Evolutionary conservation across 2,797 vertebrate species (phyloP), one percentile per base, ranked within the genome.

Genomic region (Falco concolor): DNA sequence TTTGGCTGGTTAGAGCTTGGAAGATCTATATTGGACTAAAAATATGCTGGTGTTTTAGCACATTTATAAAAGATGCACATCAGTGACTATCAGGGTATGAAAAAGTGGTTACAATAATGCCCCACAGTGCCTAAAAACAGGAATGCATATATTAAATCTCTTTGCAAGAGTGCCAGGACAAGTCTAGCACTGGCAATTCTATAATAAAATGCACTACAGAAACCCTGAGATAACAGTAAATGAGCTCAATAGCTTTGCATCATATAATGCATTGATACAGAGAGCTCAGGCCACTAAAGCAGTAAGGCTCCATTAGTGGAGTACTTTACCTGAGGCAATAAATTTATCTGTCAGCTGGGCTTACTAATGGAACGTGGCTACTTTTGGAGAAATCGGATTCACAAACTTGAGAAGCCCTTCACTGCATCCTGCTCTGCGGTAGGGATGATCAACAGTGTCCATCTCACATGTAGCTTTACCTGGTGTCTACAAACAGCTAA

Each of bases 241-340:
- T 20, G 5, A 23, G 61, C 16, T 14, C 40, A 30, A 18, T 44
- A 54, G 3, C 13, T 84, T 84, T 87, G n/a, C 7, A 30, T 8
- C 8, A 4, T 42, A 7, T 5, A 64, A 17, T 1, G 1, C 9
- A 9, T 34, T 53, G 49, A 57, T 69, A 20, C 1, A 21, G 34
- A 60, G 10, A 72, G 4, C 17, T 70, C 36, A 1, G 4, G 25
- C 12, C 14, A 9, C 50, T 69, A 9, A 42, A 81, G 45, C 10
- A 47, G 52, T 38, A 65, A 50, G 18, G 13, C 7, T 2, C 4
- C 3, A 1, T 30, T 53, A 76, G 40, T 40, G 44, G 44, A 40
- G 44, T 65, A 34, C 9, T 36, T 9, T 16, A 6, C 14, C 16
- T 44, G 45, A 67, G 42, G 22, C 32, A 36, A 44, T 32, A 69